Evolutionary conservation across 1,140 invertebrate species (phyloP).

Genomic region (Rhopalosiphum padi): DNA sequence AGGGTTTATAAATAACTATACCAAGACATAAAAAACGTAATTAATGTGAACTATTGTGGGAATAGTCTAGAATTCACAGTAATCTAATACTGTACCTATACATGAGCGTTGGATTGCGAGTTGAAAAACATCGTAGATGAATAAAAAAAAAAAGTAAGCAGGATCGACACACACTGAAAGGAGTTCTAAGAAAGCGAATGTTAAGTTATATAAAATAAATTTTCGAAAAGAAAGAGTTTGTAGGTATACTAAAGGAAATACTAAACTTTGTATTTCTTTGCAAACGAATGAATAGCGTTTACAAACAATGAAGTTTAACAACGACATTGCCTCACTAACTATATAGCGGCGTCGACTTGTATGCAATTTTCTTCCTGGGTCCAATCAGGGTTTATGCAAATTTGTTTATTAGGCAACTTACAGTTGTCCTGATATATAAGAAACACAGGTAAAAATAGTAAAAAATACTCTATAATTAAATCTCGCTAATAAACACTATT

Average conservation of each 20-base stretch:
- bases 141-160: background rate
- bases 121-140: background rate
- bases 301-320: slow-evolving; percentile 21
- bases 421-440: background rate
- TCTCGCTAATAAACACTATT: background rate
- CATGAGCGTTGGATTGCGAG: background rate
- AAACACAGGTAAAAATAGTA: background rate
- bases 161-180: background rate
- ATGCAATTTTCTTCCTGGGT: background rate
- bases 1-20: background rate
- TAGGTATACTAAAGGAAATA: background rate
- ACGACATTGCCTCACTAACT: background rate
- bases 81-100: background rate
- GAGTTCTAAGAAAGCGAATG: background rate
- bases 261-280: slow-evolving; percentile 25
- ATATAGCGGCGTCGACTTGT: background rate
- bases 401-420: background rate
- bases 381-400: background rate
- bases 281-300: slow-evolving; percentile 15
- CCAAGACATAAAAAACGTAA: background rate
- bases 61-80: background rate
- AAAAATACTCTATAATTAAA: background rate
- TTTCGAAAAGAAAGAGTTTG: background rate
- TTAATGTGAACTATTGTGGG: background rate
- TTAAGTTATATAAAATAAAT: slow-evolving; percentile 1